Evolutionary conservation across 2,888 invertebrate species (phyloP).

Genomic region (Oasisia sp.): DNA sequence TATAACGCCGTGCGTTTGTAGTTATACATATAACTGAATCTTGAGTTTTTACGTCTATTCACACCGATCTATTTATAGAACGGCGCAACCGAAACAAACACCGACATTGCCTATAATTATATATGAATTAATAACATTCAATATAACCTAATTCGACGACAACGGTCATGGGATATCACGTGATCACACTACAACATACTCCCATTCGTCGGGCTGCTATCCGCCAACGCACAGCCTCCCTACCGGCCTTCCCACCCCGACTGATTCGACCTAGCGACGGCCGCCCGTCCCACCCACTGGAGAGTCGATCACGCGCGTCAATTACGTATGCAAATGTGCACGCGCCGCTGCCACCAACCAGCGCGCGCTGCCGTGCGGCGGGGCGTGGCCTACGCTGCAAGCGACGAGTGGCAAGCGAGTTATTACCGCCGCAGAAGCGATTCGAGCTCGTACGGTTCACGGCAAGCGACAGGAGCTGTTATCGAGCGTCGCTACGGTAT

Average conservation of each 20-base stretch:
- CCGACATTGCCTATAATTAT: neutral
- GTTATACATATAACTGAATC: neutral
- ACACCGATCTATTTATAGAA: neutral
- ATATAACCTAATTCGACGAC: neutral
- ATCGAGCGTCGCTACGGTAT: neutral
- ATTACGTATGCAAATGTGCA: neutral
- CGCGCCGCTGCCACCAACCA: neutral
- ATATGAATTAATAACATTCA: neutral
- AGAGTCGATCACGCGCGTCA: constrained; percentile 5
- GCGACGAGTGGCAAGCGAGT: constrained; percentile 17
- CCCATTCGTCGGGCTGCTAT: neutral
- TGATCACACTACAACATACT: neutral
- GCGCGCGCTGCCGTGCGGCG: neutral
- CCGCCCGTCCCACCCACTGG: neutral
- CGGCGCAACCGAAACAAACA: neutral
- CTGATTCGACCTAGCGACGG: neutral
- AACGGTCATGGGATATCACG: neutral
- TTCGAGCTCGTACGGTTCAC: neutral
- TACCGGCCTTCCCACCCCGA: neutral
- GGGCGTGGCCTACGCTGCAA: neutral
- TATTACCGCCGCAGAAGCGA: constrained; percentile 5
- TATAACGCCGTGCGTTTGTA: neutral
- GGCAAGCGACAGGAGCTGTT: neutral
- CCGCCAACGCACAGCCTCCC: neutral
- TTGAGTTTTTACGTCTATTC: neutral